Conservation (phyloP, 2,113 vertebrate species). For the Saccopteryx leptura region DNA sequence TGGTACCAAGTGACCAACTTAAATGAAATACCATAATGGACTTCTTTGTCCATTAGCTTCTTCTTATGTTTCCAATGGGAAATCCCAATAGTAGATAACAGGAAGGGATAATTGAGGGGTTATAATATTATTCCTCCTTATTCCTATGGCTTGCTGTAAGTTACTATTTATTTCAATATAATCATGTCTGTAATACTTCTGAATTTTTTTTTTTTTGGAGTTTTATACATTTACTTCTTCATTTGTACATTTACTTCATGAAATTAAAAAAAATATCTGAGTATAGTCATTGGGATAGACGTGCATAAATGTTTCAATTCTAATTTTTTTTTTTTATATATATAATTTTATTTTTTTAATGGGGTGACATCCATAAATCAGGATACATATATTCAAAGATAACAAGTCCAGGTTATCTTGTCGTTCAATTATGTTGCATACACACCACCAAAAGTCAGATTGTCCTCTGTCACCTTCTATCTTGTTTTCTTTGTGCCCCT, state of each 20-base stretch:
- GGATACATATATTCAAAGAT: too few relatives aligned
- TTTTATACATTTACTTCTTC: neutral
- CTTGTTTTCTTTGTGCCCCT: too few relatives aligned
- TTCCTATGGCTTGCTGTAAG: neutral
- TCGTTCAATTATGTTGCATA: too few relatives aligned
- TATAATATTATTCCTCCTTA: neutral
- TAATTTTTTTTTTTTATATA: too few relatives aligned
- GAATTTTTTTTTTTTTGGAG: too few relatives aligned
- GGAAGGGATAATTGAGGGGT: neutral
- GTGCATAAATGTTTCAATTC: neutral
- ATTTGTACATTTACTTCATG: neutral
- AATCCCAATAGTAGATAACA: neutral
- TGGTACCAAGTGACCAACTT: neutral
- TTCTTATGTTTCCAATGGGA: neutral
- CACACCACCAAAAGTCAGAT: too few relatives aligned
- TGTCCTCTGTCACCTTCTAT: too few relatives aligned
- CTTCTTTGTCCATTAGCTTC: neutral
- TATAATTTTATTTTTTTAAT: too few relatives aligned
- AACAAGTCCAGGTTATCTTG: too few relatives aligned
- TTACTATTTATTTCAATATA: neutral
- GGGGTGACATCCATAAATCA: too few relatives aligned
- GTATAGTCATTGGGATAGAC: neutral
- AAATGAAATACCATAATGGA: neutral
- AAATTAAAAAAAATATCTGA: slow-evolving; percentile 11
- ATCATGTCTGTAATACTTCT: neutral